Evolutionary conservation across 2,888 invertebrate genomes (phyloP).

Genomic region (Poecilus cupreus): DNA sequence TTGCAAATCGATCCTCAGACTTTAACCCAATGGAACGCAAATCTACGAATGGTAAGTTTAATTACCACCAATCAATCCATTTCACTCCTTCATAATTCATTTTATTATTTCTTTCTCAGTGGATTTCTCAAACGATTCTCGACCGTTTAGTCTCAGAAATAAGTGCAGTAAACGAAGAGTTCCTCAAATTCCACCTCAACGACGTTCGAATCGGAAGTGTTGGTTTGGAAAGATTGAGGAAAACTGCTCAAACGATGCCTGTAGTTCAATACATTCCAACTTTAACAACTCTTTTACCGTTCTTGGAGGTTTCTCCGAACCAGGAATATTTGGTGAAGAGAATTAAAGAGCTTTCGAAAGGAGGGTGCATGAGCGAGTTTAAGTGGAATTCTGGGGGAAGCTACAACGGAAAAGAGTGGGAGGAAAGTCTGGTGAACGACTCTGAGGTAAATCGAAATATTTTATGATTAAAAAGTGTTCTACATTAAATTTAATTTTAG

Average conservation of each 20-base stretch:
- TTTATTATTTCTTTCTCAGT: conserved; percentile 76
- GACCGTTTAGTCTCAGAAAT: conserved; percentile 85
- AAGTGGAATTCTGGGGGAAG: conserved; percentile 90
- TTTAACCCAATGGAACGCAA: conserved; percentile 86
- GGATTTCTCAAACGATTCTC: conserved; percentile 90
- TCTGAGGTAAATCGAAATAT: conserved; percentile 78
- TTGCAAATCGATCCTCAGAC: conserved; percentile 80
- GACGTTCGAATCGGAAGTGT: conserved; percentile 82
- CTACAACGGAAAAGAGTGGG: conserved; percentile 86
- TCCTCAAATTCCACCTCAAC: conserved; percentile 81
- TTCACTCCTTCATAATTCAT: background rate
- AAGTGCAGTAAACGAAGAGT: conserved; percentile 80
- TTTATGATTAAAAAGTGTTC: background rate
- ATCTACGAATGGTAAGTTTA: conserved; percentile 81
- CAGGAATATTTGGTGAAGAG: conserved; percentile 90
- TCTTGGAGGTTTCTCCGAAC: conserved; percentile 87
- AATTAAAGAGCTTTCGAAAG: conserved; percentile 85
- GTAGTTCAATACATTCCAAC: conserved; percentile 76
- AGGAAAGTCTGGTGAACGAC: conserved; percentile 89
- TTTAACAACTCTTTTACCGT: conserved; percentile 81
- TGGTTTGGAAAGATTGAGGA: conserved; percentile 83
- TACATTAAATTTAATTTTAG: conserved; percentile 71
- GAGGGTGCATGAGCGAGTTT: conserved; percentile 92
- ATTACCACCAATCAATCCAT: background rate
- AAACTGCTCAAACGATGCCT: conserved; percentile 79